These are phyloP conservation scores for Eueides isabella DNA, from an alignment of 1,140 invertebrate genomes.

Conservation along the genomic window DNA sequence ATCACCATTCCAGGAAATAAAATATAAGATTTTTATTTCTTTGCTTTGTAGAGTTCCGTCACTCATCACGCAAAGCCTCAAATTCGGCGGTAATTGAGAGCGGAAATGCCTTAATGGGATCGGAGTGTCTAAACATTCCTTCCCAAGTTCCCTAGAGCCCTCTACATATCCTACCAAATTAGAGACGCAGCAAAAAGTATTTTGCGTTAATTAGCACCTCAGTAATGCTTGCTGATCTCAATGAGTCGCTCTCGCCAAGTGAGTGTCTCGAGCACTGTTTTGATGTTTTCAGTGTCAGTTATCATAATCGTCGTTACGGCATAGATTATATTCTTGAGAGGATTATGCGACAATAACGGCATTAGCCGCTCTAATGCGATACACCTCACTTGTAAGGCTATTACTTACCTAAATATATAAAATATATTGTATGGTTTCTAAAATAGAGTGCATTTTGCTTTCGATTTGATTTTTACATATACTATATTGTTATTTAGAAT, in stretches of 20 bases:
- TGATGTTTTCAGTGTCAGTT: not conserved
- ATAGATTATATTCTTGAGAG: conserved; percentile 6
- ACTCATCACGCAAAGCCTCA: too few relatives aligned
- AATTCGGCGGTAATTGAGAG: too few relatives aligned
- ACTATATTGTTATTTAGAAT: not conserved
- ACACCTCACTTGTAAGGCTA: not conserved
- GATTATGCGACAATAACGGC: not conserved
- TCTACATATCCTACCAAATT: too few relatives aligned
- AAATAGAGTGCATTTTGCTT: conserved; percentile 5
- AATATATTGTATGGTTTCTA: conserved; percentile 8
- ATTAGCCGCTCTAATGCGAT: conserved; percentile 1
- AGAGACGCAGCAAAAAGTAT: too few relatives aligned
- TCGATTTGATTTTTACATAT: not conserved
- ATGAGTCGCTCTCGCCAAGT: not conserved
- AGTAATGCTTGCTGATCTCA: not conserved
- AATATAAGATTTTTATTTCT: too few relatives aligned
- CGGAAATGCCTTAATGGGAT: too few relatives aligned
- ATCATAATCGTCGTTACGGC: not conserved
- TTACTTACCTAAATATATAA: not conserved
- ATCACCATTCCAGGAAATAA: too few relatives aligned
- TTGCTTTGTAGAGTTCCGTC: too few relatives aligned
- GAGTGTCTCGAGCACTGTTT: not conserved
- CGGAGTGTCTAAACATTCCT: too few relatives aligned
- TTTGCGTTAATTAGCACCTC: too few relatives aligned
- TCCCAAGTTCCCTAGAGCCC: too few relatives aligned